These are phyloP conservation scores for Myanophis thanlyinensis DNA, from an alignment of 2,113 vertebrate genomes.

Conservation along the genomic window DNA sequence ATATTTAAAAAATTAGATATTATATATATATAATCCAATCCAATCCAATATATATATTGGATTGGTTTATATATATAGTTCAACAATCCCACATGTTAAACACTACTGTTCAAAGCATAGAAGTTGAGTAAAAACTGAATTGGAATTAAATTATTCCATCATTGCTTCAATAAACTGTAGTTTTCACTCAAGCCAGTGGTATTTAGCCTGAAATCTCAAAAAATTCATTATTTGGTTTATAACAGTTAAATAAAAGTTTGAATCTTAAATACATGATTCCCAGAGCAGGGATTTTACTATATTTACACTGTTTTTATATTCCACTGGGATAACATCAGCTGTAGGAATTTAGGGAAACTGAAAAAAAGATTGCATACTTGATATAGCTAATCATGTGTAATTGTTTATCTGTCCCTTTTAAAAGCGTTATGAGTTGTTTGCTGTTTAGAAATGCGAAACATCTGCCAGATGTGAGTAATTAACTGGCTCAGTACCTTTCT, in stretches of 20 bases:
- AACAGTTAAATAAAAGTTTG: conserved; percentile 24
- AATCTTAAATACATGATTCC: conserved; percentile 33
- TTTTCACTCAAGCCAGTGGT: conserved; percentile 32
- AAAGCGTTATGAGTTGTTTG: conserved; percentile 48
- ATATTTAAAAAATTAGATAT: too few relatives aligned
- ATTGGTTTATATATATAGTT: conserved; percentile 54
- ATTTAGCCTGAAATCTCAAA: conserved; percentile 32
- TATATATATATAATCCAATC: too few relatives aligned
- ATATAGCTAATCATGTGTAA: conserved; percentile 34
- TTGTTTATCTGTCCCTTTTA: conserved; percentile 32
- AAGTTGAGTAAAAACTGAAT: conserved; percentile 49
- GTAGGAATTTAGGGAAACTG: conserved; percentile 27
- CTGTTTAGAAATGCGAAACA: conserved; percentile 62
- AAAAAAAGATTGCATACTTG: conserved; percentile 1
- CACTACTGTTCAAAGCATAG: conserved; percentile 47
- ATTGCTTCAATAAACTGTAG: conserved; percentile 36
- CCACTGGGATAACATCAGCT: conserved; percentile 34
- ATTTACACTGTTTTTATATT: not conserved
- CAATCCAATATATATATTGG: too few relatives aligned
- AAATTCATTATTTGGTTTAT: conserved; percentile 45
- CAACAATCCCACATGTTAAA: conserved; percentile 65
- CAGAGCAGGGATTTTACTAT: conserved; percentile 12
- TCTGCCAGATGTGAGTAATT: conserved; percentile 55
- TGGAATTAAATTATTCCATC: conserved; percentile 39
- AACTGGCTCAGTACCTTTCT: conserved; percentile 55